Base-by-base conservation (phyloP, 1,140 invertebrate genomes). In the Eufriesea mexicana region DNA sequence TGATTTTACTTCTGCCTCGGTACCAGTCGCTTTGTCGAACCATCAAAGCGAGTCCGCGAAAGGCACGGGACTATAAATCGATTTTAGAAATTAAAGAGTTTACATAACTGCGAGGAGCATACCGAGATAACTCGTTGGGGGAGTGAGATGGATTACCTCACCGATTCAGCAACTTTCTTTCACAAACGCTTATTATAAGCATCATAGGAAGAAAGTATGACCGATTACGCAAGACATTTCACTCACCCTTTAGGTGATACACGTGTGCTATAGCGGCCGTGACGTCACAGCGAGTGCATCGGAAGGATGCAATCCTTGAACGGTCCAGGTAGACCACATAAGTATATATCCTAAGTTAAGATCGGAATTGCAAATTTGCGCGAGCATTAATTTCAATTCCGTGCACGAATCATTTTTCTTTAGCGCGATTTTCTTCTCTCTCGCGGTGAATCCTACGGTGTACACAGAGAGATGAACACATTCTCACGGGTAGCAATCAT, bases 111-210 rank as follows among this genome's bases (percentile, higher is more conserved):
- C 18, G 42, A 76, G 20, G 45, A 79, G 45, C 45, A 47, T 12
- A 20, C 20, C 12, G 42, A 54, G 73, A 59, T 76, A 28, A 67
- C 42, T 28, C 62, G 79, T 45, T 16, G 72, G 79, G 79, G 73
- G 79, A 76, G 79, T 76, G 72, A 57, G 72, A 76, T 57, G 73
- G 20, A 82, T 82, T 82, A 67, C 79, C 72, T 67, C 79, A 82
- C 51, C 72, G 62, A 55, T 59, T 76, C 72, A 28, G 72, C 12
- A 67, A 82, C 79, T 82, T 82, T 82, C 79, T 82, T 82, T 54
- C 73, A 55, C 68, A 67, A 73, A 67, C 51, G 72, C 23, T 67
- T 82, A 57, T 75, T 82, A 82, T 67, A 73, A 67, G 10, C 23
- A 47, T 59, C 49, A 45, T 76, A 67, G 54, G 49, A 82, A 82